These are phyloP conservation scores for Gonatopus flavifemur DNA, from an alignment of 1,140 invertebrate species.

Conservation along the genomic window DNA sequence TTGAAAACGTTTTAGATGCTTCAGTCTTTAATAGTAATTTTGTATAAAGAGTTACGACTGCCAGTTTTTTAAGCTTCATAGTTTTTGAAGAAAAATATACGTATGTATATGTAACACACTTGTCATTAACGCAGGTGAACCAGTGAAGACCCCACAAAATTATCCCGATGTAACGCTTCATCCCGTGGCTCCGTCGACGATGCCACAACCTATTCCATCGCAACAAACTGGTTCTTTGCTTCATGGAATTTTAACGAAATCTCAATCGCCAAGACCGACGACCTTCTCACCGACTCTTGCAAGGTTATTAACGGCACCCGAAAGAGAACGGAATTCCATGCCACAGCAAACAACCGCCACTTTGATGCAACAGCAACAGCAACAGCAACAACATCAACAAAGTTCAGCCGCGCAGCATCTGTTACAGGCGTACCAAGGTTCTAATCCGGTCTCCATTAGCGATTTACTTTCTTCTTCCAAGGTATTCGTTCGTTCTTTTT, in stretches of 20 bases:
- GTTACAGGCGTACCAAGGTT: conserved; percentile 48
- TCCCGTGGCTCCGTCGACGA: conserved; percentile 62
- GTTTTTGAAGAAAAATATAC: too few species aligned
- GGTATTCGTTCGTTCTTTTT: conserved; percentile 47
- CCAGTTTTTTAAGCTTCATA: too few species aligned
- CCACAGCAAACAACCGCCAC: conserved; percentile 28
- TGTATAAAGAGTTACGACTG: too few species aligned
- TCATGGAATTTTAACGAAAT: conserved; percentile 73
- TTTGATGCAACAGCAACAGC: conserved; percentile 1
- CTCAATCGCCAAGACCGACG: conserved; percentile 55
- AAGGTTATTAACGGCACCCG: conserved; percentile 72
- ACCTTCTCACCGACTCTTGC: conserved; percentile 78
- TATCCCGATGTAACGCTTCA: conserved; percentile 78
- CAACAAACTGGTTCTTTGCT: conserved; percentile 67
- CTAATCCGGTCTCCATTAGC: conserved; percentile 59
- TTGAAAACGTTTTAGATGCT: too few species aligned
- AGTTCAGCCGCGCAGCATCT: conserved; percentile 43
- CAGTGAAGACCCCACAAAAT: conserved; percentile 64
- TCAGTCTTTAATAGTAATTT: too few species aligned
- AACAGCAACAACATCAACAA: conserved; percentile 39
- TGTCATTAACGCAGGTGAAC: too few species aligned
- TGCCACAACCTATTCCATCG: conserved; percentile 49
- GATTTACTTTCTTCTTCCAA: conserved; percentile 67
- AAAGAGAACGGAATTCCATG: conserved; percentile 53
- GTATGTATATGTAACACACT: too few species aligned